phyloP scores from a whole-genome alignment of 2,113 vertebrate species.

The Ptychochromis oligacanthus region DNA sequence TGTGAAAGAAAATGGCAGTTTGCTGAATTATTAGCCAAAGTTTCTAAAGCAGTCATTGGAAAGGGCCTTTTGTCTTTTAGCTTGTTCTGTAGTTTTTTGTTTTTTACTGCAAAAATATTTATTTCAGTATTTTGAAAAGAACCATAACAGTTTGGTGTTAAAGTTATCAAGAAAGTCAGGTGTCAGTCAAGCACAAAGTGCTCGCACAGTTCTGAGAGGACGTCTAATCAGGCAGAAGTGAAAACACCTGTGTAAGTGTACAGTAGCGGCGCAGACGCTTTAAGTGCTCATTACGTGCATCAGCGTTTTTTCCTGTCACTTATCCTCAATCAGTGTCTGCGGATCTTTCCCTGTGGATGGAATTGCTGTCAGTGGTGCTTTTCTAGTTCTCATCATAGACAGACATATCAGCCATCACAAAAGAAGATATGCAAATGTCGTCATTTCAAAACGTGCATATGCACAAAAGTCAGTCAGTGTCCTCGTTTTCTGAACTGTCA shows the following conservation, averaged over 20 bases:
- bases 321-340: background rate
- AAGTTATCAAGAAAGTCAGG: background rate
- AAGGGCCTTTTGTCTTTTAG: too few species aligned
- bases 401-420: background rate
- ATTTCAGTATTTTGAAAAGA: background rate
- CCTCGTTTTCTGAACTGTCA: background rate
- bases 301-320: background rate
- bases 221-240: conserved; percentile 5
- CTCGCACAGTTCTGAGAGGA: background rate
- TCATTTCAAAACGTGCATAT: background rate
- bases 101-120: background rate
- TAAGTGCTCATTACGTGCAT: background rate
- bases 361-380: background rate
- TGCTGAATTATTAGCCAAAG: too few species aligned
- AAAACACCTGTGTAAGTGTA: background rate
- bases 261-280: background rate
- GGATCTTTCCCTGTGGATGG: background rate
- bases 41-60: too few species aligned
- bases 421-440: background rate
- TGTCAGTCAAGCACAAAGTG: background rate
- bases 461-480: background rate
- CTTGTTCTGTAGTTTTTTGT: background rate
- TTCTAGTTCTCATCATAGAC: background rate
- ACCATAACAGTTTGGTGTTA: background rate
- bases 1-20: background rate